Base-by-base conservation (phyloP, 2,888 invertebrate species). In the Meiosimyza decipiens region DNA sequence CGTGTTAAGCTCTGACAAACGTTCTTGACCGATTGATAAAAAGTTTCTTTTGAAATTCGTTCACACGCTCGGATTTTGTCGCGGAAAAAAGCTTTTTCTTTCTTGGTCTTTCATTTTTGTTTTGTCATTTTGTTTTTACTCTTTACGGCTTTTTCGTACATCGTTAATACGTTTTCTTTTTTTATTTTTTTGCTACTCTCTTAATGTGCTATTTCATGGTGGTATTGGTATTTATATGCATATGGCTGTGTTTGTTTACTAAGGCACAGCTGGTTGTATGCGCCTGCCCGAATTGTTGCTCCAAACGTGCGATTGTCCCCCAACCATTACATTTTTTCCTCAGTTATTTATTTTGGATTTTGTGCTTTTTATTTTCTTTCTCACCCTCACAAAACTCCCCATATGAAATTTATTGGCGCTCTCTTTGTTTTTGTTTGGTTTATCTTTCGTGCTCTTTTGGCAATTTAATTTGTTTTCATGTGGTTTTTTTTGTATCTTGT, bases 11-110 rank as follows among this genome's bases (percentile, higher is more conserved):
- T 82, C 78, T 72, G 81, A 76, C 80, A 82, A 86, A 83, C 78
- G 86, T 86, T 86, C 86, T 85, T 85, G 84, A 84, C 85, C 85
- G 84, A 85, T 86, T 85, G 86, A 85, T 85, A 83, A 84, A 85
- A 84, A 82, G 75, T 83, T 83, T 77, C 74, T n/a, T 47, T 75
- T 66, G 54, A 52, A 47, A 65, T 59, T 62, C 71, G 68, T 57
- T 59, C 65, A 52, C 71, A 74, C 64, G 57, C 65, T 28, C 60
- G 54, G 57, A 47, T 66, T 51, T 67, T 69, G 62, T 50, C 52
- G 67, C 16, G n/a, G n/a, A 40, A 40, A 40, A 13, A 15, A 66
- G 51, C 54, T 70, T 70, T 62, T 47, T 49, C 63, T 33, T 50
- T 3, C n/a, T 49, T 68, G 16, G 9, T 50, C 15, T 47, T 33